Conservation (phyloP, 2,797 vertebrate genomes). For the Intellagama lesueurii region DNA sequence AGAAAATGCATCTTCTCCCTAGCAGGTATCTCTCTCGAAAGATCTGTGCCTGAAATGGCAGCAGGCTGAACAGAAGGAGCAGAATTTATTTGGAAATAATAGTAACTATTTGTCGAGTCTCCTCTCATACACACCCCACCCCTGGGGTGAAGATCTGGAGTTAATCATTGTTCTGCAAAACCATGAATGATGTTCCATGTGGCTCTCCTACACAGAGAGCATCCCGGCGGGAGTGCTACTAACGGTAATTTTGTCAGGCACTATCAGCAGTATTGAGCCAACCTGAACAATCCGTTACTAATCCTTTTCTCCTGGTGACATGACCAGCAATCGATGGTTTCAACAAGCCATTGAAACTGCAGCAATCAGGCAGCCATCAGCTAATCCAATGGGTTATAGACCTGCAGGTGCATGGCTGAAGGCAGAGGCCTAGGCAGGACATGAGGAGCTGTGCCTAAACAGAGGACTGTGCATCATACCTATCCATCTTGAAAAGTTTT, state of each 20-base stretch:
- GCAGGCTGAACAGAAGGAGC: slow-evolving; percentile 35
- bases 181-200: slow-evolving; percentile 74
- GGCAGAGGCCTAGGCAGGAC: slow-evolving; percentile 35
- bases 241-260: slow-evolving; percentile 77
- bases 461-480: neutral
- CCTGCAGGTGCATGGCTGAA: slow-evolving; percentile 30
- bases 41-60: slow-evolving; percentile 42
- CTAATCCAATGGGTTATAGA: slow-evolving; percentile 74
- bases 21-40: slow-evolving; percentile 28
- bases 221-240: slow-evolving; percentile 75
- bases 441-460: slow-evolving; percentile 29
- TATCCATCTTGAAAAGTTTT: neutral
- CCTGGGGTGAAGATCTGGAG: slow-evolving; percentile 67
- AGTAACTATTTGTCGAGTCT: slow-evolving; percentile 68
- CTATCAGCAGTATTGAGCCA: slow-evolving; percentile 83
- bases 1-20: slow-evolving; percentile 45
- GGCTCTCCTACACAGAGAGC: slow-evolving; percentile 66
- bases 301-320: slow-evolving; percentile 82
- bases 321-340: slow-evolving; percentile 81
- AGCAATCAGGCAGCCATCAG: slow-evolving; percentile 76
- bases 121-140: slow-evolving; percentile 14
- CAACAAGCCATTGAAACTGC: slow-evolving; percentile 82
- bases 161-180: slow-evolving; percentile 74
- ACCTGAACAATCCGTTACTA: slow-evolving; percentile 81
- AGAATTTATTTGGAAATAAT: slow-evolving; percentile 72